These are phyloP conservation scores for Drosophila cardini DNA, from an alignment of 1,140 invertebrate species.

Conservation along the genomic window DNA sequence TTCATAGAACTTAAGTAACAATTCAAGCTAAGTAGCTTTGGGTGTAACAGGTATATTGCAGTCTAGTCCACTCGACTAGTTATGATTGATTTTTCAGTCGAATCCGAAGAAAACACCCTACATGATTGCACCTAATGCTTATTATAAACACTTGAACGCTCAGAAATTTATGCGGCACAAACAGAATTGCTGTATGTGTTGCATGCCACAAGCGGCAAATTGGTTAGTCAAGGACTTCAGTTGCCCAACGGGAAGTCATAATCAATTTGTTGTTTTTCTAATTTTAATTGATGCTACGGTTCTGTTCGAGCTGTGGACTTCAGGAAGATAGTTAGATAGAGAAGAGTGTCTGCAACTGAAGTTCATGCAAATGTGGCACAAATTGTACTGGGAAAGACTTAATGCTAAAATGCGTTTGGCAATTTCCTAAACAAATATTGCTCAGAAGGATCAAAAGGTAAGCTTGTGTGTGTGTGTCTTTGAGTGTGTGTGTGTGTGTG, in stretches of 20 bases:
- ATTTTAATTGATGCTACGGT: slow-evolving; percentile 73
- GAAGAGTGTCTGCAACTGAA: not conserved
- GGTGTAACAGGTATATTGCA: too few relatives aligned
- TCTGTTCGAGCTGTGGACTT: not conserved
- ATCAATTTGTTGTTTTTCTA: slow-evolving; percentile 78
- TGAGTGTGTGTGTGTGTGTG: slow-evolving; percentile 7
- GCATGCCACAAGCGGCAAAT: not conserved
- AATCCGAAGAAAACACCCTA: slow-evolving; percentile 17
- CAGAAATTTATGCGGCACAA: slow-evolving; percentile 62
- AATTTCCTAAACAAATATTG: slow-evolving; percentile 82
- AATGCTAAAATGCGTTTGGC: slow-evolving; percentile 59
- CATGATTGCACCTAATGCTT: slow-evolving; percentile 58
- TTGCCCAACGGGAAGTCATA: slow-evolving; percentile 27
- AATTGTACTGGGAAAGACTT: slow-evolving; percentile 27
- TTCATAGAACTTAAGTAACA: too few relatives aligned
- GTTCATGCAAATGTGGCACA: slow-evolving; percentile 3
- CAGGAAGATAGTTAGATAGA: not conserved
- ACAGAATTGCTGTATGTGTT: not conserved
- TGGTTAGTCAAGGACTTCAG: slow-evolving; percentile 23
- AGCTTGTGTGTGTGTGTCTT: slow-evolving; percentile 10
- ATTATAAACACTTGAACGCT: slow-evolving; percentile 72
- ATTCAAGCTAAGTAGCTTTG: too few relatives aligned
- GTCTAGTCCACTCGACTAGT: too few relatives aligned
- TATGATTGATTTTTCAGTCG: slow-evolving; percentile 69
- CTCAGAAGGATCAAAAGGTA: slow-evolving; percentile 62